Evolutionary conservation across 2,888 invertebrate genomes (phyloP), one percentile per base, ranked within the genome.

Genomic region (Torymus tubicola): DNA sequence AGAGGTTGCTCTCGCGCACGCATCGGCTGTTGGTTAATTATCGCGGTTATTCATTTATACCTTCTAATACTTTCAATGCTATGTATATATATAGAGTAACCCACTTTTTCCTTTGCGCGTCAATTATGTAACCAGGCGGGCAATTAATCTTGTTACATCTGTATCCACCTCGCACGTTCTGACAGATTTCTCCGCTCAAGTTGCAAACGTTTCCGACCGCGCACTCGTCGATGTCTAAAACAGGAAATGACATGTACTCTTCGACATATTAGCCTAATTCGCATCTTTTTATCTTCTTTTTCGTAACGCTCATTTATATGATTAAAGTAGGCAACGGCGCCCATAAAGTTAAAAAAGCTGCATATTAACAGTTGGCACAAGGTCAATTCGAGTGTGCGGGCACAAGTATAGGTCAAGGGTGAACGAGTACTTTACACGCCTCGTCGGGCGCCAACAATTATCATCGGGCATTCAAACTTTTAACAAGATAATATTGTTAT

Each of bases 91-190:
- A 31, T 18, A 63, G n/a, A 18, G 14, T 3, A 80, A 92, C 94
- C 93, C 90, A 98, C 98, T 98, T 97, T 88, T 94, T 96, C 81
- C 95, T 94, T 73, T 93, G 93, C 0, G 92, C 90, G 86, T 98
- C 98, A 73, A 94, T 94, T 31, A 94, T 92, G 90, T 98, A 99
- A 68, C 97, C 96, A 0, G 92, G 88, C 0, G 98, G 98, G 89
- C 99, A 99, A 65, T 93, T 92, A 83, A 99, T 96, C 18, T 93
- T 93, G 85, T 97, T 96, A 88, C 99, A 99, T 87, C 96, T 95
- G 91, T 94, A 96, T 78, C 96, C 93, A 0, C 99, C 99, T 80
- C 97, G 93, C 0, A 95, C 96, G 91, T 99, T 99, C 85, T 98
- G 95, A 88, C 99, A 99, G 69, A 96, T 94, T 85, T 95, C 94